These are phyloP conservation scores for Pterostichus madidus DNA, from an alignment of 2,888 invertebrate species.

Conservation along the genomic window DNA sequence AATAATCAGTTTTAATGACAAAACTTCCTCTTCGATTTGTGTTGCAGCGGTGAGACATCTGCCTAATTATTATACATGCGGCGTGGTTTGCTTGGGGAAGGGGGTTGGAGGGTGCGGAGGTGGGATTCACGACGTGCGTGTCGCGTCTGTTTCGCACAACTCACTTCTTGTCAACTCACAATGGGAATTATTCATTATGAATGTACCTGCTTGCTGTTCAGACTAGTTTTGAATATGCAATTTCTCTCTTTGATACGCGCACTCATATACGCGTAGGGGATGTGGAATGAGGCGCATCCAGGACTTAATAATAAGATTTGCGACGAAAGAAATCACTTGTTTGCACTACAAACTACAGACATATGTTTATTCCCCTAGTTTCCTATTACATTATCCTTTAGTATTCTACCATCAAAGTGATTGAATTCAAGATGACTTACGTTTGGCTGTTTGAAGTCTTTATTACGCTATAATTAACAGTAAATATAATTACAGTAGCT, in stretches of 20 bases:
- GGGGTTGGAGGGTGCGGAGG: not conserved
- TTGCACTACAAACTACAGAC: slow-evolving; percentile 20
- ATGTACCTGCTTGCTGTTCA: slow-evolving; percentile 56
- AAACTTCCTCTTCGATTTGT: slow-evolving; percentile 37
- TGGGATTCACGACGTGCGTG: slow-evolving; percentile 5
- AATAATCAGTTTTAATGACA: slow-evolving; percentile 61
- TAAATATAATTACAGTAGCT: too few relatives aligned
- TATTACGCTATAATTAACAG: too few relatives aligned
- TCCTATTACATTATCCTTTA: slow-evolving; percentile 28
- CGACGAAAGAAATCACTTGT: slow-evolving; percentile 11
- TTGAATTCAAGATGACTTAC: not conserved
- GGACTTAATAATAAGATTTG: slow-evolving; percentile 23
- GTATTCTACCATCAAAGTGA: slow-evolving; percentile 33
- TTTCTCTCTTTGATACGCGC: slow-evolving; percentile 59
- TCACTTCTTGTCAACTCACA: slow-evolving; percentile 52
- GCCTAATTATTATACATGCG: slow-evolving; percentile 64
- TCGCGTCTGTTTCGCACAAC: slow-evolving; percentile 55
- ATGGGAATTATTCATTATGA: slow-evolving; percentile 65
- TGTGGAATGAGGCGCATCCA: slow-evolving; percentile 9
- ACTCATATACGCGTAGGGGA: slow-evolving; percentile 9
- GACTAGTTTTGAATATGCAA: slow-evolving; percentile 65
- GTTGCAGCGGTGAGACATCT: slow-evolving; percentile 29
- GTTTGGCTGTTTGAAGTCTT: too few relatives aligned
- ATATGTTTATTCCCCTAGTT: slow-evolving; percentile 30
- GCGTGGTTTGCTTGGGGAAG: slow-evolving; percentile 10